Conservation (phyloP, 92 coral and sea anemone genomes). For the Diadumene lineata region DNA sequence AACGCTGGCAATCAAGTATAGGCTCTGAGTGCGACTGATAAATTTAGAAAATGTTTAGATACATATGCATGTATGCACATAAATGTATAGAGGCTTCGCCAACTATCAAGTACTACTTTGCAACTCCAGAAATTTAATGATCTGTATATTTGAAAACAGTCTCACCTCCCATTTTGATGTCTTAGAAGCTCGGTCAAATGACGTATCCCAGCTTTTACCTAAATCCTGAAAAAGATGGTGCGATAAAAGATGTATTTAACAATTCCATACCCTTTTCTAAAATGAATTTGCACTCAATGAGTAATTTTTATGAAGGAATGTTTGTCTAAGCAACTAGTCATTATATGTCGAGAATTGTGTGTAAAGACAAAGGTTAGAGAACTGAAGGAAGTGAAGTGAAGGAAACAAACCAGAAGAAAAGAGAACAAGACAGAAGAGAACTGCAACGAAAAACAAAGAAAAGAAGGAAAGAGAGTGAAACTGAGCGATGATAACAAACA, state of each 20-base stretch:
- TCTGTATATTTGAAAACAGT: background rate
- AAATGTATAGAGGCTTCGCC: background rate
- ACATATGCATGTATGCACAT: background rate
- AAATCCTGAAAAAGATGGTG: constrained; percentile 44
- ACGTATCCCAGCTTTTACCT: constrained; percentile 75
- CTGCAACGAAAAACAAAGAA: too few relatives aligned
- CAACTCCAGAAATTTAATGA: too few relatives aligned
- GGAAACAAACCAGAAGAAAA: background rate
- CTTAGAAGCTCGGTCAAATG: constrained; percentile 66
- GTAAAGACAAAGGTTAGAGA: too few relatives aligned
- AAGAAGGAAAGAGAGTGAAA: background rate
- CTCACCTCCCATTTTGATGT: constrained; percentile 82
- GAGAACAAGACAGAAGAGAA: background rate
- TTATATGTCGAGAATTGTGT: too few relatives aligned
- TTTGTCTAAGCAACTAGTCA: too few relatives aligned
- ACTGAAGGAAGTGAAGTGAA: background rate
- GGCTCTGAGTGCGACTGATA: too few relatives aligned
- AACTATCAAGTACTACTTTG: too few relatives aligned
- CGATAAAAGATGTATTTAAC: background rate
- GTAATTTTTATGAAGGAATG: too few relatives aligned
- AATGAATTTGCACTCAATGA: too few relatives aligned
- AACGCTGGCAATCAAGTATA: too few relatives aligned
- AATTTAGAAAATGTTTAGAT: too few relatives aligned
- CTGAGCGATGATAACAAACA: background rate
- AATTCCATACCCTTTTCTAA: background rate